These are phyloP conservation scores for Drosophila saltans DNA, from an alignment of 1,140 invertebrate species.

Conservation along the genomic window DNA sequence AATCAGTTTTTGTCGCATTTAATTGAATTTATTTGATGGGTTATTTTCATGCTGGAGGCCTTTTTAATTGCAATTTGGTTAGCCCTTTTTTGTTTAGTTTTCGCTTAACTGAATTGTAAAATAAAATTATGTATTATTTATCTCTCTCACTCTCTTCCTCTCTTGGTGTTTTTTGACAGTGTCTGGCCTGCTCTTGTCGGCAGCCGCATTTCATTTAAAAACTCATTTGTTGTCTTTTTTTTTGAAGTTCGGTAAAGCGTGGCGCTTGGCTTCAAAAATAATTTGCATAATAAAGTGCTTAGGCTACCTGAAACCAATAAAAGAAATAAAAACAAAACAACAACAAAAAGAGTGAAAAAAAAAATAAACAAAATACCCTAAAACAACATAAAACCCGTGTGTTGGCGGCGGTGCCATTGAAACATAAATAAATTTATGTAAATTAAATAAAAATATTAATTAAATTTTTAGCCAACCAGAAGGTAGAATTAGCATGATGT, in stretches of 20 bases:
- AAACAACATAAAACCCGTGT: constrained; percentile 48
- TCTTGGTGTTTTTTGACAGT: background rate
- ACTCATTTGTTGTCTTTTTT: constrained; percentile 43
- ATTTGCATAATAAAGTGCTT: constrained; percentile 81
- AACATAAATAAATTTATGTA: constrained; percentile 81
- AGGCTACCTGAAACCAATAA: constrained; percentile 78
- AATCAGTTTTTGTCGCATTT: constrained; percentile 29
- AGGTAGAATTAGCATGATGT: background rate
- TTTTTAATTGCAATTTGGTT: constrained; percentile 59
- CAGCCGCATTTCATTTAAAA: constrained; percentile 50
- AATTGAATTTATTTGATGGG: constrained; percentile 56
- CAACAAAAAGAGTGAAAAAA: background rate
- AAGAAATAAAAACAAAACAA: constrained; percentile 43
- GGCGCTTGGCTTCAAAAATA: constrained; percentile 62
- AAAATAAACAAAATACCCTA: constrained; percentile 34
- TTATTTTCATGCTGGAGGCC: constrained; percentile 19
- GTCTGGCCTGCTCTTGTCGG: constrained; percentile 9
- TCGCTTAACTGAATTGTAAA: constrained; percentile 46
- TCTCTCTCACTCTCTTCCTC: background rate
- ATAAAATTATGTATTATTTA: constrained; percentile 61
- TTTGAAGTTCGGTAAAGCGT: constrained; percentile 73
- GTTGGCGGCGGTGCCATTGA: constrained; percentile 49
- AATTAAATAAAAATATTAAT: constrained; percentile 79
- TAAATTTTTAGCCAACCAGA: constrained; percentile 57
- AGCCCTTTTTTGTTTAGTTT: constrained; percentile 50